phyloP scores from a whole-genome alignment of 2,888 invertebrate genomes.

The Lordiphosa andalusiaca region DNA sequence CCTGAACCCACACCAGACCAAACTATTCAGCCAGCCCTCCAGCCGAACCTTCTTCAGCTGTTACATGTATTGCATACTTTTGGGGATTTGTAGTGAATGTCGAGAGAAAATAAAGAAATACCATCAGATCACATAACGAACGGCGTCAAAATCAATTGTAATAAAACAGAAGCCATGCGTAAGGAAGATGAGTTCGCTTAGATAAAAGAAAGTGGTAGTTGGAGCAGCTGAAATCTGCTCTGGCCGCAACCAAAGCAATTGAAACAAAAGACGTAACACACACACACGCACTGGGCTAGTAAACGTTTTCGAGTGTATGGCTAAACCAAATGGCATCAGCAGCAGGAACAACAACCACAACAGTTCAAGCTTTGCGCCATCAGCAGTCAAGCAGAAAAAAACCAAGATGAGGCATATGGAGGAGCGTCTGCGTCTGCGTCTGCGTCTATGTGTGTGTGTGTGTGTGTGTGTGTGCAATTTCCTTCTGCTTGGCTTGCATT shows the following conservation, averaged over 20 bases:
- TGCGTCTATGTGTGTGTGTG: too few species aligned
- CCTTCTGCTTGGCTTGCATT: slow-evolving; percentile 74
- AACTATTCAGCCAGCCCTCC: too few species aligned
- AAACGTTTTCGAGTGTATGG: slow-evolving; percentile 59
- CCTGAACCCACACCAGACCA: too few species aligned
- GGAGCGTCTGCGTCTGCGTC: slow-evolving; percentile 8
- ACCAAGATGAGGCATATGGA: slow-evolving; percentile 18
- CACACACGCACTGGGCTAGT: slow-evolving; percentile 21
- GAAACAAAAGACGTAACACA: slow-evolving; percentile 64
- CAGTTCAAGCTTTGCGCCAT: slow-evolving; percentile 28
- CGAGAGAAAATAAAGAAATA: too few species aligned
- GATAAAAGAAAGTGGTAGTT: slow-evolving; percentile 8
- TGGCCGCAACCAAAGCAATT: slow-evolving; percentile 58
- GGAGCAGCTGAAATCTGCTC: slow-evolving; percentile 53
- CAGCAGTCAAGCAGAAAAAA: slow-evolving; percentile 50
- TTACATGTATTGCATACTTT: too few species aligned
- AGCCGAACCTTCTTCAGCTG: too few species aligned
- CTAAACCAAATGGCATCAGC: slow-evolving; percentile 65
- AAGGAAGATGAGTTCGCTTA: background rate
- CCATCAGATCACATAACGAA: slow-evolving; percentile 51
- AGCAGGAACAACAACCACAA: slow-evolving; percentile 25
- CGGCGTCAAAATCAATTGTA: slow-evolving; percentile 77
- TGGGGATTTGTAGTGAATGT: too few species aligned
- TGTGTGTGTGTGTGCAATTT: slow-evolving; percentile 60
- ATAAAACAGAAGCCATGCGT: slow-evolving; percentile 60